These are phyloP conservation scores for Pocillopora grandis DNA, from an alignment of 92 coral and sea anemone species.

Conservation along the genomic window DNA sequence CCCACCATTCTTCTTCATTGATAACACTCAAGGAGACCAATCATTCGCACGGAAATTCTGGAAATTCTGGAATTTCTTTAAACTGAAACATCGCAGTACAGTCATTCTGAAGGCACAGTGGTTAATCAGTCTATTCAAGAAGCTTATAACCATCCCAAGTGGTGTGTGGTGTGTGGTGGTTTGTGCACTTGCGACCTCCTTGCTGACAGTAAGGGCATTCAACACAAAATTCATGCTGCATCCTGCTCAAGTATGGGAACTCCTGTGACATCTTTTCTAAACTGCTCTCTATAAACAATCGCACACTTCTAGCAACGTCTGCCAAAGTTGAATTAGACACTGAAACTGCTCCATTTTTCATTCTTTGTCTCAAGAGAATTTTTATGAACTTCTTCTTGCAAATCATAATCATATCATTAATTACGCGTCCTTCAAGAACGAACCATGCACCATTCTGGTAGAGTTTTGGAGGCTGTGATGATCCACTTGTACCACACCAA, in stretches of 20 bases:
- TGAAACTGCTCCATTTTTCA: background rate
- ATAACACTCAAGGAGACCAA: no score
- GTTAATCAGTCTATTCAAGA: no score
- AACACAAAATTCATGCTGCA: background rate
- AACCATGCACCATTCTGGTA: constrained; percentile 46
- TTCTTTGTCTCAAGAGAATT: constrained; percentile 3
- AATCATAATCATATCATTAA: constrained; percentile 36
- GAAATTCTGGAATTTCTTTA: no score
- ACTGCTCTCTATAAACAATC: background rate
- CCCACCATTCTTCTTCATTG: no score
- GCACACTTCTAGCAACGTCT: background rate
- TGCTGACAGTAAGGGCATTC: background rate
- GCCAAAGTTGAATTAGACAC: no score
- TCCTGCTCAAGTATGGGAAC: background rate
- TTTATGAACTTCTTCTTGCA: constrained; percentile 59
- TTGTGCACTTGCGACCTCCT: no score
- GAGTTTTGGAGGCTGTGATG: constrained; percentile 37
- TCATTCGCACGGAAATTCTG: no score
- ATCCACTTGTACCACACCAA: constrained; percentile 42
- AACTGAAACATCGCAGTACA: no score
- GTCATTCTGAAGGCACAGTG: no score
- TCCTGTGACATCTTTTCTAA: background rate
- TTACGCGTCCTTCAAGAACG: constrained; percentile 18
- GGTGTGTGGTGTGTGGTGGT: no score
- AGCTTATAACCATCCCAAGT: no score